Evolutionary conservation across 2,888 invertebrate species (phyloP).

Genomic region (Cosmia pyralina): DNA sequence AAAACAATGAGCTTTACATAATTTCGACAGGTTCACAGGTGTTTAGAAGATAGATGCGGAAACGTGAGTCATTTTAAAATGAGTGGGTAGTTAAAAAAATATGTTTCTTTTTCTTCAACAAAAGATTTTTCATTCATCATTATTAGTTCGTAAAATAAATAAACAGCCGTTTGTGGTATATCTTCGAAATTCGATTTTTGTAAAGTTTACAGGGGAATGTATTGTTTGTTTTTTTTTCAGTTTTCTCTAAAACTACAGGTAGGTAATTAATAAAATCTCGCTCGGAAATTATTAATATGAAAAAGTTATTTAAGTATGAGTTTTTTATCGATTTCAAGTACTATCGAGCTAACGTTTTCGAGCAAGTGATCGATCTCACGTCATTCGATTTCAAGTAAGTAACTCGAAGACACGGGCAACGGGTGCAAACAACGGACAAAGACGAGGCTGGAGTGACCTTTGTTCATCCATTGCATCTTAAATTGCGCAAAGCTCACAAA

Average conservation of each 20-base stretch:
- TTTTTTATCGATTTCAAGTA: no score
- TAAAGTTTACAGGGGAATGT: background rate
- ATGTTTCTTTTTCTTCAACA: background rate
- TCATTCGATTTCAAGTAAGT: no score
- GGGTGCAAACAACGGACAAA: background rate
- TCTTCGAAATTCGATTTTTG: background rate
- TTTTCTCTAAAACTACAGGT: background rate
- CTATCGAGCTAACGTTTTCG: no score
- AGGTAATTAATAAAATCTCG: background rate
- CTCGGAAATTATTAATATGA: background rate
- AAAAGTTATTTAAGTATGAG: background rate
- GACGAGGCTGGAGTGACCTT: background rate
- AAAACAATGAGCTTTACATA: constrained; percentile 70
- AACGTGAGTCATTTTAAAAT: constrained; percentile 53
- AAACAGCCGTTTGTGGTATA: background rate
- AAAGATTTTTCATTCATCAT: constrained; percentile 41
- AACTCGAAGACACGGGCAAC: no score
- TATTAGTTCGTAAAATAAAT: background rate
- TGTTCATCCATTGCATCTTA: background rate
- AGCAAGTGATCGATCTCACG: no score
- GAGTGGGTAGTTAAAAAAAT: constrained; percentile 18
- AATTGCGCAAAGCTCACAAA: background rate
- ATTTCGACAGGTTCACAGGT: constrained; percentile 64
- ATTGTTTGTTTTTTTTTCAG: background rate
- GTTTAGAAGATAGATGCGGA: constrained; percentile 59